Conservation (phyloP, 2,113 vertebrate species). For the Zosterops borbonicus region DNA sequence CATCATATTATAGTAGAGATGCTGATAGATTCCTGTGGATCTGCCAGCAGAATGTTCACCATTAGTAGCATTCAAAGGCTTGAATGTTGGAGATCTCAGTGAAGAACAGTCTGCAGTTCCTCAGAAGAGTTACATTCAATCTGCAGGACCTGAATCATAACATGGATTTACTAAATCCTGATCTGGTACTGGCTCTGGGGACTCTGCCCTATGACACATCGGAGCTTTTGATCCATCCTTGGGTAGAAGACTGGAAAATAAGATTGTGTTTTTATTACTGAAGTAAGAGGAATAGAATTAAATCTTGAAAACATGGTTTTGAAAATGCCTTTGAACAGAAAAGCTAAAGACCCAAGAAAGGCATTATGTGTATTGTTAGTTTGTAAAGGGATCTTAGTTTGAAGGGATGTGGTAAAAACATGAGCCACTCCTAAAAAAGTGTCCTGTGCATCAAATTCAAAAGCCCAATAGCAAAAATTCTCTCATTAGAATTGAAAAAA, state of each 20-base stretch:
- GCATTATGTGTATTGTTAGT: background rate
- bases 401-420: background rate
- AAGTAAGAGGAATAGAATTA: background rate
- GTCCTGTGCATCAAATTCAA: background rate
- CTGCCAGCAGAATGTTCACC: background rate
- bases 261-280: background rate
- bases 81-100: background rate
- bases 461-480: background rate
- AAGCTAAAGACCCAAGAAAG: background rate
- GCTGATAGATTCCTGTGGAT: background rate
- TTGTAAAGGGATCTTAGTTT: background rate
- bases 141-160: background rate
- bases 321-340: background rate
- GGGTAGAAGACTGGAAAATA: background rate
- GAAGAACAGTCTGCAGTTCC: background rate
- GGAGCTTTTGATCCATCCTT: background rate
- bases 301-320: background rate
- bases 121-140: background rate
- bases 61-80: background rate
- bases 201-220: accelerated
- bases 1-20: background rate
- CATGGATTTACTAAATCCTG: background rate
- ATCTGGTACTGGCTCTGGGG: background rate
- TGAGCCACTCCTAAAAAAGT: accelerated
- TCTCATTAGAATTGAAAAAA: background rate